phyloP scores from a whole-genome alignment of 2,113 vertebrate genomes.

The Caretta caretta region DNA sequence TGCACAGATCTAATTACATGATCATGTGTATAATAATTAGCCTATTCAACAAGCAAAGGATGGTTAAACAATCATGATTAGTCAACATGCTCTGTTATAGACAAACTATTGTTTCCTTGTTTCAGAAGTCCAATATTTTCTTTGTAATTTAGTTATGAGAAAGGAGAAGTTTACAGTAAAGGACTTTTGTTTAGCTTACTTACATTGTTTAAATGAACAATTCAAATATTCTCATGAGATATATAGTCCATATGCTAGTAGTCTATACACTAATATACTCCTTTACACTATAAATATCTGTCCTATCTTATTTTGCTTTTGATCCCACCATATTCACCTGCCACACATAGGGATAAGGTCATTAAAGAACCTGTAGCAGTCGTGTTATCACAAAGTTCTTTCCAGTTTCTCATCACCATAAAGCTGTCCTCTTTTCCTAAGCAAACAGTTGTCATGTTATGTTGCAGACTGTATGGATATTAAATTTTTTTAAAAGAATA shows the following conservation, averaged over 20 bases:
- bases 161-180: not conserved
- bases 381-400: not conserved
- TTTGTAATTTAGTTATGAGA: not conserved
- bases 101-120: not conserved
- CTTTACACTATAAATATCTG: not conserved
- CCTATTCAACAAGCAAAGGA: not conserved
- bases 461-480: not conserved
- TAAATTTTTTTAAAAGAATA: not conserved
- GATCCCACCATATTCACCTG: not conserved
- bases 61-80: not conserved
- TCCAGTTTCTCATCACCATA: not conserved
- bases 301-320: not conserved
- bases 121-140: not conserved
- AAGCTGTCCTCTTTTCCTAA: not conserved
- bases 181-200: not conserved
- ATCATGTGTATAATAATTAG: not conserved
- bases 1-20: conserved; percentile 1
- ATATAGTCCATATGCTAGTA: not conserved
- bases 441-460: not conserved
- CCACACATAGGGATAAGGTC: not conserved
- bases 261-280: not conserved
- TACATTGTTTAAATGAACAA: not conserved
- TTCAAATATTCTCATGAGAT: not conserved
- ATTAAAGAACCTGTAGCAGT: not conserved
- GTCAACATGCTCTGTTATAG: not conserved